phyloP scores from a whole-genome alignment of 2,113 vertebrate species.

The Puntigrus tetrazona region DNA sequence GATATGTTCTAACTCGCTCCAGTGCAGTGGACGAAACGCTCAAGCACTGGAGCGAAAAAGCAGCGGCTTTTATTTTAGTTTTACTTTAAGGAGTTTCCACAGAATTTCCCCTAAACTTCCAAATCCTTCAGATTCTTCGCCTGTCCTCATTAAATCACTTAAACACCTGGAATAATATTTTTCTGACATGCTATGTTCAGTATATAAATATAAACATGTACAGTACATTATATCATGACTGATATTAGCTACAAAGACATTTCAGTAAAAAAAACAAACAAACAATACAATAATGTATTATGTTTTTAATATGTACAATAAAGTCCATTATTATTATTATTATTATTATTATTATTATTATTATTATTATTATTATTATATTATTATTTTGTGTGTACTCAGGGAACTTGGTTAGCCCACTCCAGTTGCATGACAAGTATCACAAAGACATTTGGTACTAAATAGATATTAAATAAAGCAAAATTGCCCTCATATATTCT shows the following conservation, averaged over 20 bases:
- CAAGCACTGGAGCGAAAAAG: too few relatives aligned
- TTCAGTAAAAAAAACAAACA: too few relatives aligned
- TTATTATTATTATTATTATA: too few relatives aligned
- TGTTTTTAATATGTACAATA: too few relatives aligned
- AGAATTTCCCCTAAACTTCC: slow-evolving; percentile 15
- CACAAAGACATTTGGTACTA: background rate
- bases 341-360: too few relatives aligned
- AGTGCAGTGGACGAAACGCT: background rate
- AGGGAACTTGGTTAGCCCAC: background rate
- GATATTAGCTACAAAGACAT: background rate
- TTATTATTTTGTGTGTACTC: too few relatives aligned
- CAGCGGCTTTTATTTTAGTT: background rate
- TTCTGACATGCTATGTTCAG: background rate
- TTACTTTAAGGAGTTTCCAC: background rate
- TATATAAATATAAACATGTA: background rate
- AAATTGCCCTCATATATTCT: background rate
- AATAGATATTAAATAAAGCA: background rate
- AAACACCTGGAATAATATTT: background rate
- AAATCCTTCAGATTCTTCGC: background rate
- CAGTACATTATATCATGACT: background rate
- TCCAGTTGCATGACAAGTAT: background rate
- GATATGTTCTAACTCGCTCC: background rate
- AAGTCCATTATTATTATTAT: too few relatives aligned
- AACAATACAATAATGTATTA: too few relatives aligned
- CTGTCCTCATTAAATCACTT: background rate